These are phyloP conservation scores for Philonicus albiceps DNA, from an alignment of 2,888 invertebrate genomes.

Conservation along the genomic window DNA sequence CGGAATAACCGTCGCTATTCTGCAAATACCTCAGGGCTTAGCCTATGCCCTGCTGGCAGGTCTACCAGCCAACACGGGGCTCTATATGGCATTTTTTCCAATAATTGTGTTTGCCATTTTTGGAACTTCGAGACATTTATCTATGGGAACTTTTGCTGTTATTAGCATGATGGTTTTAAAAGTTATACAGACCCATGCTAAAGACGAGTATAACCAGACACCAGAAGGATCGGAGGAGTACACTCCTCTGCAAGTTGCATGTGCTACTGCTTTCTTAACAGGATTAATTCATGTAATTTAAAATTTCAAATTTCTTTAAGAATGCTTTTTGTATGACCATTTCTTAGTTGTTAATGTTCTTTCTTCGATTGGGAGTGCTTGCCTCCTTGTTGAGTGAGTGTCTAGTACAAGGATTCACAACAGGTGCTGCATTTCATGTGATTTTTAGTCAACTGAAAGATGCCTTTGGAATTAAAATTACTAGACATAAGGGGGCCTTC, in stretches of 20 bases:
- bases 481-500: conserved; percentile 69
- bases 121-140: conserved; percentile 84
- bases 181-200: conserved; percentile 68
- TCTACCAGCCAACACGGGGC: conserved; percentile 72
- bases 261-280: conserved; percentile 76
- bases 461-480: conserved; percentile 68
- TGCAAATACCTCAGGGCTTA: conserved; percentile 87
- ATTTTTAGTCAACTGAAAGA: conserved; percentile 73
- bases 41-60: conserved; percentile 75
- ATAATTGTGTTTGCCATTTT: conserved; percentile 81
- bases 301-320: not conserved
- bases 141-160: conserved; percentile 84
- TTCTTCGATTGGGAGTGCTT: conserved; percentile 69
- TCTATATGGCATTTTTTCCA: conserved; percentile 88
- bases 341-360: conserved; percentile 69
- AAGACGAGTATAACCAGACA: not conserved
- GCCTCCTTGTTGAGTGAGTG: conserved; percentile 71
- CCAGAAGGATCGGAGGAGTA: conserved; percentile 53
- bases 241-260: conserved; percentile 73
- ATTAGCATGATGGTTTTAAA: conserved; percentile 85
- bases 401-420: conserved; percentile 76
- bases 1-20: conserved; percentile 84
- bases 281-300: conserved; percentile 71
- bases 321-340: not conserved
- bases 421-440: conserved; percentile 76